Evolutionary conservation across 2,888 invertebrate genomes (phyloP).

Genomic region (Eupithecia abbreviata): DNA sequence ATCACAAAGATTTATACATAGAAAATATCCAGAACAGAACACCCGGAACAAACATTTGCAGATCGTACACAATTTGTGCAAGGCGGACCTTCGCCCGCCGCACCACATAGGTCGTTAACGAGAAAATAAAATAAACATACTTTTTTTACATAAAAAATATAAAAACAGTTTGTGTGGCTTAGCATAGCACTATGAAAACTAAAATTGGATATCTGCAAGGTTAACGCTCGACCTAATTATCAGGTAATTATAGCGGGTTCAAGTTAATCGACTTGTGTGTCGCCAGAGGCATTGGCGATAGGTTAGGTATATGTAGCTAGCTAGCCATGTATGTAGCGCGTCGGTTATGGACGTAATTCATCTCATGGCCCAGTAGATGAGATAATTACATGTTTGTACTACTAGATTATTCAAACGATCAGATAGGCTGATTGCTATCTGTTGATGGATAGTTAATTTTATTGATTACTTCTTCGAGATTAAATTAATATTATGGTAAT

Average conservation of each 20-base stretch:
- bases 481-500: conserved; percentile 2
- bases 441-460: conserved; percentile 16
- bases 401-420: conserved; percentile 23
- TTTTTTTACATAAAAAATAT: no score
- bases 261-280: conserved; percentile 25
- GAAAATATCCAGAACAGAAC: no score
- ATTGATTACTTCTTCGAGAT: neutral
- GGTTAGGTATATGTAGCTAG: conserved; percentile 3
- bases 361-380: conserved; percentile 59
- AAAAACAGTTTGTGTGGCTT: no score
- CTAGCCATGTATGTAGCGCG: conserved; percentile 17
- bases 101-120: no score
- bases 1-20: no score
- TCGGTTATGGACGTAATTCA: conserved; percentile 51
- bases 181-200: no score
- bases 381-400: conserved; percentile 53
- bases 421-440: conserved; percentile 9
- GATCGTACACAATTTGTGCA: no score
- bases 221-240: conserved; percentile 18
- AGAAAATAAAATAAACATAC: no score
- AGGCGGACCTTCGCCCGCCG: no score
- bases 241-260: conserved; percentile 19
- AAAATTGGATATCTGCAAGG: neutral
- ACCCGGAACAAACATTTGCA: no score
- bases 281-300: conserved; percentile 25